These are phyloP conservation scores for Felis catus DNA, from an alignment of 2,113 vertebrate species.

Conservation along the genomic window F.catus_Fca126_mat1.0 CM031426.1:59433001-59433500, in stretches of 20 bases:
- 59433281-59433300: too few relatives aligned
- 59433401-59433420: not conserved
- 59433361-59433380: not conserved
- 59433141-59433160: not conserved
- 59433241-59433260: not conserved
- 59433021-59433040: not conserved
- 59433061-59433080: rapidly evolving
- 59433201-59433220: not conserved
- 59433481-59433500: not conserved
- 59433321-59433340: not conserved
- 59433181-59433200: rapidly evolving
- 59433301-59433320: not conserved
- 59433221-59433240: not conserved
- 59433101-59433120: rapidly evolving
- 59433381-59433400: too few relatives aligned
- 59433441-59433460: not conserved
- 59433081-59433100: not conserved
- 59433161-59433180: not conserved
- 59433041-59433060: not conserved
- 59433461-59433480: not conserved
- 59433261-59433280: too few relatives aligned
- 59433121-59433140: rapidly evolving
- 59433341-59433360: not conserved
- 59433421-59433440: too few relatives aligned
- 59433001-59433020: not conserved